Evolutionary conservation across 2,888 invertebrate species (phyloP).

Genomic region (Drosophila paranaensis): DNA sequence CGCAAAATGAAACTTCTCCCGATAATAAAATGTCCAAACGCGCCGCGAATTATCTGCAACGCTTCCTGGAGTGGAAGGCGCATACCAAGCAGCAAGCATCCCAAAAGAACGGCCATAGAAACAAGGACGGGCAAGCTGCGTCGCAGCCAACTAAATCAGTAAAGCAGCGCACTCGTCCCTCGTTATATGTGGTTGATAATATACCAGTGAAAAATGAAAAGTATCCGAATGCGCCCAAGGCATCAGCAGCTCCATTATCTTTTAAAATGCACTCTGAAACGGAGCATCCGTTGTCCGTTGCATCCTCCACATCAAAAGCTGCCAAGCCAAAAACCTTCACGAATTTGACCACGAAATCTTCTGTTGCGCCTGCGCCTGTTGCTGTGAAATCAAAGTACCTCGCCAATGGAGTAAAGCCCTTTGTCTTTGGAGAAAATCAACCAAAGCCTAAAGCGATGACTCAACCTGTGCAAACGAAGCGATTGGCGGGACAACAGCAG

Average conservation of each 20-base stretch:
- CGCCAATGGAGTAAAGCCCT: not conserved
- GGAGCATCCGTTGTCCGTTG: not conserved
- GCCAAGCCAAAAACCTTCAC: not conserved
- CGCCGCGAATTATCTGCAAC: slow-evolving; percentile 36
- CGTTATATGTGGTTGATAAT: slow-evolving; percentile 21
- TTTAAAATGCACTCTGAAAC: not conserved
- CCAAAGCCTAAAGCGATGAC: not conserved
- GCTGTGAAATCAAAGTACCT: not conserved
- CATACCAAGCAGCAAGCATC: slow-evolving; percentile 20
- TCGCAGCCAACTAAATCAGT: slow-evolving; percentile 1
- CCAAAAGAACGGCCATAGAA: not conserved
- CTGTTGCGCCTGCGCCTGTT: not conserved
- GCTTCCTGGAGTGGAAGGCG: slow-evolving; percentile 40
- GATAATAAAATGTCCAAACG: slow-evolving; percentile 4
- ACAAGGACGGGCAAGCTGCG: not conserved
- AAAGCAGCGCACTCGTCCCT: slow-evolving; percentile 18
- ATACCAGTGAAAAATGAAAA: not conserved
- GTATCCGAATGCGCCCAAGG: not conserved
- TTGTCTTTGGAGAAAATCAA: not conserved
- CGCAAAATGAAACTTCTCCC: not conserved
- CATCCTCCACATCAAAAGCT: too few species aligned
- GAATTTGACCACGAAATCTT: not conserved
- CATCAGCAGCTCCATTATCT: not conserved
- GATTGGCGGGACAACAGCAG: not conserved
- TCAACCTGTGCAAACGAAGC: not conserved